phyloP scores from a whole-genome alignment of 2,797 vertebrate species.

The Pseudochirops cupreus region DNA sequence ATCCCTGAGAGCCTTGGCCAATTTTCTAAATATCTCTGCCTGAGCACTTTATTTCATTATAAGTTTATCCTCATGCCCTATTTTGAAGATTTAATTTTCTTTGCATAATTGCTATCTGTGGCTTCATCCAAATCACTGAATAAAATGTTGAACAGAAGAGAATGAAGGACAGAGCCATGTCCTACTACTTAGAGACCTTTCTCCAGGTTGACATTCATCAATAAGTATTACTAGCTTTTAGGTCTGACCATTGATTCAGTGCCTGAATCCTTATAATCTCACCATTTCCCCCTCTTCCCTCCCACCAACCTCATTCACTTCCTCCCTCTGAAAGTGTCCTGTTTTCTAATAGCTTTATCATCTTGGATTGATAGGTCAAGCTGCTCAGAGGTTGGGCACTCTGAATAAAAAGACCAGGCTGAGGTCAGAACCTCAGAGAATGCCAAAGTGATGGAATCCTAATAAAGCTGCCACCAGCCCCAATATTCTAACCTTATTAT shows the following conservation, averaged over 20 bases:
- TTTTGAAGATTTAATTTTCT: conserved; percentile 5
- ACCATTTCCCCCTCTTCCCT: neutral
- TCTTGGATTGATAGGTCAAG: neutral
- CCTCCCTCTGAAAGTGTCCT: neutral
- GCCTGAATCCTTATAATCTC: neutral
- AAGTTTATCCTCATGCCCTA: neutral
- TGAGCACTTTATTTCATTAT: neutral
- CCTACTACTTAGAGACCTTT: neutral
- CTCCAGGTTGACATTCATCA: neutral
- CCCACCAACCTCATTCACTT: neutral
- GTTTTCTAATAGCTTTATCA: neutral
- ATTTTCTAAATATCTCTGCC: neutral
- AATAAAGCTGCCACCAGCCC: no score
- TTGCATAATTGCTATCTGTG: neutral
- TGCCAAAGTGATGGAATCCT: neutral
- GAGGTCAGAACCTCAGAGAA: neutral
- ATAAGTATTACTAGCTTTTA: neutral
- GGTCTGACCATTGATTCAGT: neutral
- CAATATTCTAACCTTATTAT: no score
- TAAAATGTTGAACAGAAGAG: neutral
- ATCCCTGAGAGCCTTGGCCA: neutral
- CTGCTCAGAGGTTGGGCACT: neutral
- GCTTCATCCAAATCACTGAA: neutral
- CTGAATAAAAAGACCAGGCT: neutral
- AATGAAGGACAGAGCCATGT: neutral